Percentiles rank a stretch among this genome's conserved stretches.
These are phyloP conservation scores for Eulimnadia texana DNA, from an alignment of 1,140 invertebrate genomes.

Conservation along the genomic window DNA sequence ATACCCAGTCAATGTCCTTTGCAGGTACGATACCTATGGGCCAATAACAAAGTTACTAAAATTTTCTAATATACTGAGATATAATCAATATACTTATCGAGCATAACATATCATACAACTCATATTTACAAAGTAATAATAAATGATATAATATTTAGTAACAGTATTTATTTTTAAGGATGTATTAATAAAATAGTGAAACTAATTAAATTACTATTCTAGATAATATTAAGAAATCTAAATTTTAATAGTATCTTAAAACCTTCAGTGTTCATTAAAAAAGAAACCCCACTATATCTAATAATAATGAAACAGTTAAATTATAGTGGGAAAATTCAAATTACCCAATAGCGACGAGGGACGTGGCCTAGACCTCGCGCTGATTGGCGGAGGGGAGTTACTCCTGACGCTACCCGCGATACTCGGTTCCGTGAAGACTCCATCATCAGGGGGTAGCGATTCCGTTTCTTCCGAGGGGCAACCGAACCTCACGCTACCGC, in stretches of 20 bases:
- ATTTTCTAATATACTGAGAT: no score
- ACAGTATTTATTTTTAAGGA: no score
- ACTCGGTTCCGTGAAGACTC: constrained; percentile 11
- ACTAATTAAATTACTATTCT: not conserved
- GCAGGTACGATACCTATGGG: constrained; percentile 7
- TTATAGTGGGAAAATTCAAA: not conserved
- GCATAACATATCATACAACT: no score
- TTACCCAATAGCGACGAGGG: constrained; percentile 11
- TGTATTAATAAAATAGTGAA: not conserved
- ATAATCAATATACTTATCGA: no score
- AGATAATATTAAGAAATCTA: no score
- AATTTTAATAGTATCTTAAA: no score
- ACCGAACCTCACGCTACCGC: constrained; percentile 10
- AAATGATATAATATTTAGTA: no score
- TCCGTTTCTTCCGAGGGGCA: constrained; percentile 4
- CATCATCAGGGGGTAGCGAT: constrained; percentile 9
- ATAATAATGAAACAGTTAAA: no score
- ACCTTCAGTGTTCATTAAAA: no score
- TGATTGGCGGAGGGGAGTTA: not conserved
- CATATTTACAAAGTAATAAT: no score
- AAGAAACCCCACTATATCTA: no score
- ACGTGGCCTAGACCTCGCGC: constrained; percentile 1
- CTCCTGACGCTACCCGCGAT: not conserved
- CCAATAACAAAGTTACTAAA: no score
- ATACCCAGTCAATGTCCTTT: not conserved